These are phyloP conservation scores for Papilio demoleus DNA, from an alignment of 2,888 invertebrate genomes.

Conservation along the genomic window DNA sequence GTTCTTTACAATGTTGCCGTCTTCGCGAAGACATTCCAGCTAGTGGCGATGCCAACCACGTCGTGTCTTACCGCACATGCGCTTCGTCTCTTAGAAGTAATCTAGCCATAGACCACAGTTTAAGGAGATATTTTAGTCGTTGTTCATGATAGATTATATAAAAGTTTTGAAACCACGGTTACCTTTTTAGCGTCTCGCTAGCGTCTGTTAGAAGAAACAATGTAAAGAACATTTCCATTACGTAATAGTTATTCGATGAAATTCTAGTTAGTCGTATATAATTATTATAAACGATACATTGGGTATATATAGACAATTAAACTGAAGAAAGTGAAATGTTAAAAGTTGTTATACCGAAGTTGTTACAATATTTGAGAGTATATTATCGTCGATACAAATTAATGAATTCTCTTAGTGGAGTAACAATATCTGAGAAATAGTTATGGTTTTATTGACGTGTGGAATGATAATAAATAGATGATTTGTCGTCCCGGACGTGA, in stretches of 20 bases:
- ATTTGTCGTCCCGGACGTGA: conserved; percentile 55
- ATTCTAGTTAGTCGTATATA: conserved; percentile 75
- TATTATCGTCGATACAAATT: conserved; percentile 77
- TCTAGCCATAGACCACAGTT: conserved; percentile 29
- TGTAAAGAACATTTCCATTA: conserved; percentile 52
- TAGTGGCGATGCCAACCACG: conserved; percentile 30
- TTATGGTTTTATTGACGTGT: conserved; percentile 64
- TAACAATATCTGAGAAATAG: conserved; percentile 58
- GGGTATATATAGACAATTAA: conserved; percentile 77
- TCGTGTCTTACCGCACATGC: conserved; percentile 32
- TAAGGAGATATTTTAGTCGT: conserved; percentile 30
- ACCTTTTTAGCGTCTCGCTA: conserved; percentile 21
- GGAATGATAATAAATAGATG: conserved; percentile 72
- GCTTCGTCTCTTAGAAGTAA: conserved; percentile 30
- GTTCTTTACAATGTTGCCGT: conserved; percentile 50
- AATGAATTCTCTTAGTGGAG: conserved; percentile 68
- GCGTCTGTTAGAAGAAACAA: conserved; percentile 42
- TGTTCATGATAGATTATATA: conserved; percentile 29
- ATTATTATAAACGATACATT: conserved; percentile 66
- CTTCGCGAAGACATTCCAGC: conserved; percentile 51
- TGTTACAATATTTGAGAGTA: conserved; percentile 85
- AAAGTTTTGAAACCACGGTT: conserved; percentile 21
- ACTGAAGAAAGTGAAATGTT: conserved; percentile 75
- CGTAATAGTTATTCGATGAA: conserved; percentile 63
- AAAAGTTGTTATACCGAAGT: conserved; percentile 83